These are phyloP conservation scores for Lottia gigantea DNA, from an alignment of 2,888 invertebrate species.

Conservation along the genomic window DNA sequence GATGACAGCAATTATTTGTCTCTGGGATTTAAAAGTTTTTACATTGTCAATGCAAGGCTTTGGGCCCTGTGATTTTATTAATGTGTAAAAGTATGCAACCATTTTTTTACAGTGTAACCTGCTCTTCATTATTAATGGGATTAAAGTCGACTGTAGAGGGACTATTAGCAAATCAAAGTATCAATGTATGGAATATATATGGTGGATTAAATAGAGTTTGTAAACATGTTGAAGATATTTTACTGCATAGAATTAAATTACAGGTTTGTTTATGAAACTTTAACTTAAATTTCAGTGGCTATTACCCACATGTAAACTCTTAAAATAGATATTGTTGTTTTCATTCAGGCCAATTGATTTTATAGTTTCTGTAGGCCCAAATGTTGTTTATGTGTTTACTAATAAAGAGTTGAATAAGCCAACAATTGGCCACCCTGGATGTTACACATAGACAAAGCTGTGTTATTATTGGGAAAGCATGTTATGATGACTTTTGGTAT, in stretches of 20 bases:
- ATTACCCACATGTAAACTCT: no score
- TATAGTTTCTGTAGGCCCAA: background rate
- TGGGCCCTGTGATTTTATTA: no score
- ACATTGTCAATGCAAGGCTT: no score
- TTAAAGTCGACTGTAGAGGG: conserved; percentile 58
- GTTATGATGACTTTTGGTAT: no score
- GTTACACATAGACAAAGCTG: no score
- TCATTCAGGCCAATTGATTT: background rate
- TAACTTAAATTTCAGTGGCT: background rate
- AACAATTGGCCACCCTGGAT: no score
- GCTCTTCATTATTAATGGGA: conserved; percentile 45
- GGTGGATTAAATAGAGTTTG: conserved; percentile 57
- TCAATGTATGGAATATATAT: conserved; percentile 61
- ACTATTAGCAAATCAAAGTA: conserved; percentile 50
- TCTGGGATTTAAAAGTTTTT: no score
- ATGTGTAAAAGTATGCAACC: background rate
- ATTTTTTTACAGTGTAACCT: conserved; percentile 31
- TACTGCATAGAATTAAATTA: conserved; percentile 52
- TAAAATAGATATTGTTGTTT: background rate
- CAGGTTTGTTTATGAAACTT: conserved; percentile 33
- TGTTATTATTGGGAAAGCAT: no score
- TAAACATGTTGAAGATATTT: conserved; percentile 50
- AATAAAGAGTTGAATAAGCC: no score
- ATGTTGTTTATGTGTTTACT: no score
- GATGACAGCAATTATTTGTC: no score